A percentile compares a stretch with the other conserved stretches of the same genome.
phyloP scores from a whole-genome alignment of 1,140 invertebrate species.

The Ptiloglossa arizonensis region DNA sequence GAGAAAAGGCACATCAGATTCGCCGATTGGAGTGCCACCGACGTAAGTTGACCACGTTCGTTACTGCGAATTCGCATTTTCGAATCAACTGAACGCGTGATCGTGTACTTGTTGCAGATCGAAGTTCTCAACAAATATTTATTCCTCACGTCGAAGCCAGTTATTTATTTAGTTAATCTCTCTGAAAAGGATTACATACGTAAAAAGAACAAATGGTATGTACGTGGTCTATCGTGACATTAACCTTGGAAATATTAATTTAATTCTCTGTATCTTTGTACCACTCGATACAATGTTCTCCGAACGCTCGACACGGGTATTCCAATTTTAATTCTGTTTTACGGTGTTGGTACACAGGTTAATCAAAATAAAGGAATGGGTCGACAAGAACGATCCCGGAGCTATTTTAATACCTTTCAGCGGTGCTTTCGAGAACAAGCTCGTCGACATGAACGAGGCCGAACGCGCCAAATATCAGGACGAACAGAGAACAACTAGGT shows the following conservation, averaged over 20 bases:
- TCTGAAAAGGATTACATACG: constrained; percentile 99
- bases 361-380: constrained; percentile 99
- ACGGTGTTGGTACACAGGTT: constrained; percentile 86
- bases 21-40: constrained; percentile 95
- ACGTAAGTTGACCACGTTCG: constrained; percentile 85
- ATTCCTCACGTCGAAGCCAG: constrained; percentile 99
- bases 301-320: not conserved
- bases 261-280: not conserved
- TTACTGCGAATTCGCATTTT: not conserved
- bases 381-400: constrained; percentile 98
- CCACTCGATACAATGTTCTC: not conserved
- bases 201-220: constrained; percentile 99
- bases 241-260: not conserved
- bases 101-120: constrained; percentile 89
- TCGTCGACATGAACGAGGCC: constrained; percentile 93
- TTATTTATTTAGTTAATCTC: constrained; percentile 98
- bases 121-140: constrained; percentile 98
- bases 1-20: constrained; percentile 97
- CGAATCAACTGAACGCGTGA: not conserved
- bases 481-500: constrained; percentile 91
- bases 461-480: constrained; percentile 90
- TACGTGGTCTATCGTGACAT: not conserved
- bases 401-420: constrained; percentile 97
- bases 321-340: constrained; percentile 17
- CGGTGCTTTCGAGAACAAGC: constrained; percentile 93